Base-by-base conservation (phyloP, 2,888 invertebrate species). In the Sycophila texana region DNA sequence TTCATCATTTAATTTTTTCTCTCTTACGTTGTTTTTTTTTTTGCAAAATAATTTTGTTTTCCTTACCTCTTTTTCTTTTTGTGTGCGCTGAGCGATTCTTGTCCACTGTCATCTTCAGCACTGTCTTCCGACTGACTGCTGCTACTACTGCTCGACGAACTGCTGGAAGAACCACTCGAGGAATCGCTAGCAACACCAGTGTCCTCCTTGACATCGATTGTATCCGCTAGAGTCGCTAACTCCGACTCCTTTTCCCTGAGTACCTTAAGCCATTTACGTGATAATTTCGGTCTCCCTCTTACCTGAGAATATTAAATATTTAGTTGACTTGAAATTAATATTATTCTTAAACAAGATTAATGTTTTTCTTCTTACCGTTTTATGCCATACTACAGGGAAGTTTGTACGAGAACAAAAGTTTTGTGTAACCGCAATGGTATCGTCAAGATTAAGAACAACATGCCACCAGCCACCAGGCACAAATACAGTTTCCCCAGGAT, bases 401-500 rank as follows among this genome's bases (percentile, higher is more conserved):
- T 99, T 99, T 0, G 97, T 97, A 81, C 95, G 93, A 85, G 98
- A 98, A 89, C 97, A 96, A 90, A 99, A 99, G 91, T 99, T 99
- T 90, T 99, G 99, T 0, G 99, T 99, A 18, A 99, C 96, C 14
- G 99, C 99, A 66, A 99, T 95, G 0, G 99, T 99, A 82, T 96
- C 95, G 87, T 99, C 98, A 81, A 99, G 92, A 91, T 99, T 99
- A 49, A 99, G 92, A 16, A 99, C 99, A 22, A 99, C 99, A 90
- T 99, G 99, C 99, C 99, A 99, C 99, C 99, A 99, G 13, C 99
- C 99, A 20, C 98, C 98, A 13, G 99, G 99, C 75, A 99, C 98
- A 92, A 98, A 99, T 49, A 99, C 98, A 4, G 99, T 99, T 90
- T 99, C 99, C 22, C 99, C 99, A 16, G 99, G 98, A 85, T 94